Percentiles rank a stretch among this genome's conserved stretches.
phyloP scores from a whole-genome alignment of 2,797 vertebrate species.

The Poecilia gillii region DNA sequence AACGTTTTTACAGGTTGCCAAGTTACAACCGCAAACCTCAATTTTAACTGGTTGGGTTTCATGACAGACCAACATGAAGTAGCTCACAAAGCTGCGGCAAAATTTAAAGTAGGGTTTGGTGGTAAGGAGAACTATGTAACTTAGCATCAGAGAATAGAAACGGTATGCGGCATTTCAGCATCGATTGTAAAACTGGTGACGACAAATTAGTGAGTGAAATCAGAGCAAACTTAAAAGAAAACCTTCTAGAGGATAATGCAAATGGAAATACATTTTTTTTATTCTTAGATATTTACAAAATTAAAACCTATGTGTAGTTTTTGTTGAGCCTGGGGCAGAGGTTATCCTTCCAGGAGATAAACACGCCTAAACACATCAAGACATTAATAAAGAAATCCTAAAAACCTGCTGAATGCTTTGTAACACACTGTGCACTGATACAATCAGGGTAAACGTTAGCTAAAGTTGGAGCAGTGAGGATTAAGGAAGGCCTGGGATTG shows the following conservation, averaged over 20 bases:
- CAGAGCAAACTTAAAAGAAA: neutral
- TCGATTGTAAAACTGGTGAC: neutral
- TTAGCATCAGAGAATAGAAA: neutral
- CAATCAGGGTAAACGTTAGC: neutral
- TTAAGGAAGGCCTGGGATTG: neutral
- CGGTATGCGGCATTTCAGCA: neutral
- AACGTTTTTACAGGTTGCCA: neutral
- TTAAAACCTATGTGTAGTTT: neutral
- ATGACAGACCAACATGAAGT: neutral
- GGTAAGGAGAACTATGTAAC: neutral
- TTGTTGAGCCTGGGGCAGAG: neutral
- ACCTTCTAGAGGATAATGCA: neutral
- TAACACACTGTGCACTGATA: neutral
- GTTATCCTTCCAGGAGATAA: neutral
- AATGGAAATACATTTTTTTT: neutral
- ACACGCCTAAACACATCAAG: neutral
- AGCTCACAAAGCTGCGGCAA: neutral
- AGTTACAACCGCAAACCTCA: neutral
- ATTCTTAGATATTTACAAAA: neutral
- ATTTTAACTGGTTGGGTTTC: neutral
- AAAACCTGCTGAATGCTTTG: neutral
- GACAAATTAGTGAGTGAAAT: neutral
- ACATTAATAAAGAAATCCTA: neutral
- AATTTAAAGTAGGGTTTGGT: neutral
- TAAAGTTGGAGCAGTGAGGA: neutral